Evolutionary conservation across 2,888 invertebrate genomes (phyloP), one percentile per base, ranked within the genome.

Genomic region (Ethmia dodecea): DNA sequence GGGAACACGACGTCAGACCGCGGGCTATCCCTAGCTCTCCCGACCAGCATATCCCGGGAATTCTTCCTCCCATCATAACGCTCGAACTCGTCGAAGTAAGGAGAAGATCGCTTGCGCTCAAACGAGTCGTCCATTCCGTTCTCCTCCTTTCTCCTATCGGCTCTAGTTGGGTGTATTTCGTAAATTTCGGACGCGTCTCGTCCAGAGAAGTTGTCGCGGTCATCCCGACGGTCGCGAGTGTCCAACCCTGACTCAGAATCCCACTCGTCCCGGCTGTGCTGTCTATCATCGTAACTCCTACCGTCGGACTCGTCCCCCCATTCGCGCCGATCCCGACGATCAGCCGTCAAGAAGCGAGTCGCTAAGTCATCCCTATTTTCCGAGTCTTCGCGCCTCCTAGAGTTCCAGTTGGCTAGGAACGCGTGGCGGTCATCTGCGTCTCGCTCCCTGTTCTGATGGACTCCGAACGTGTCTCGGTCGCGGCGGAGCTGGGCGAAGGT

Each of bases 401-500:
- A 83, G 47, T 75, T 86, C 87, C 87, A 87, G 52, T 87, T 86
- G 1, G 84, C 86, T 13, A 86, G 56, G 64, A 86, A 86, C 10
- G 75, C 75, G 49, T 86, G 88, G 43, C 89, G 86, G 36, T 88
- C 88, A 18, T 84, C 86, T 1, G 83, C 88, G 40, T 87, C 87
- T 56, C 88, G 77, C 38, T 87, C 87, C 55, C 88, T 78, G 54
- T 91, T 91, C 54, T 92, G 92, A 37, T 92, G 90, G 0, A 92
- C 92, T 0, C 92, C 92, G 45, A 92, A 92, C 0, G 92, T 92
- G 50, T 92, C 92, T 14, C 92, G 76, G 50, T 92, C 92, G 48
- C 92, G 90, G 1, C 92, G 86, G 30, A 90, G 81, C 42, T 92
- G 91, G 49, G 92, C 91, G 51, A 92, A 92, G 1, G 79, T 68